Evolutionary conservation across 2,113 vertebrate species (phyloP), one percentile per base, ranked within the genome.

Genomic region (Leuciscus idus): DNA sequence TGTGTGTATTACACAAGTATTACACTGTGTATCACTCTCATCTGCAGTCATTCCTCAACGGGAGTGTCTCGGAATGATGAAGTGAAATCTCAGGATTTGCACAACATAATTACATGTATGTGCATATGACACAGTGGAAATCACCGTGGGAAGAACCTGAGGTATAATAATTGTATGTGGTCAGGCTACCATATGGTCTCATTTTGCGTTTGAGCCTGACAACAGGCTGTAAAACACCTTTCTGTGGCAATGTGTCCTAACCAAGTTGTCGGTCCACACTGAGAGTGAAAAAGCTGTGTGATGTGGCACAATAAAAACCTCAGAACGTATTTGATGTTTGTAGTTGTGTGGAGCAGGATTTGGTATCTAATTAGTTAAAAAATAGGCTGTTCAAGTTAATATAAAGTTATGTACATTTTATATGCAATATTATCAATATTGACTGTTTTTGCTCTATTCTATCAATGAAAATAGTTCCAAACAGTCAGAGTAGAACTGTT

Each of bases 51-150:
- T 23, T 74, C 39, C 43, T 52, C 6, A 52, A 9, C 5, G 19
- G 33, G 19, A 39, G 68, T 21, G 66, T 11, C 68, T 76, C 48
- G 1, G 46, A 26, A 17, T 76, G 48, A 77, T 50, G n/a, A 77
- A 77, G 74, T 28, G 3, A 76, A 36, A 78, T 66, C 43, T 39
- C 66, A 36, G 28, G 48, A 68, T 50, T 46, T 46, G 12, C n/a
- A n/a, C 28, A 15, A 72, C 61, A 52, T 2, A 74, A 86, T 0
- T 74, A 83, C 43, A 62, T 33, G 15, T 13, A 50, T 50, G 13
- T 30, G 30, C 28, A 70, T 79, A 64, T 68, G 68, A 48, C 77
- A 62, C 52, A 64, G 80, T 70, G 62, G 17, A 74, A 62, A 68
- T 82, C 23, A 82, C 81, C 17, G 2, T 59, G 73, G 52, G n/a